A percentile compares a stretch with the other conserved stretches of the same genome.
phyloP scores from a whole-genome alignment of 2,888 invertebrate genomes.

The Lithodes maja region DNA sequence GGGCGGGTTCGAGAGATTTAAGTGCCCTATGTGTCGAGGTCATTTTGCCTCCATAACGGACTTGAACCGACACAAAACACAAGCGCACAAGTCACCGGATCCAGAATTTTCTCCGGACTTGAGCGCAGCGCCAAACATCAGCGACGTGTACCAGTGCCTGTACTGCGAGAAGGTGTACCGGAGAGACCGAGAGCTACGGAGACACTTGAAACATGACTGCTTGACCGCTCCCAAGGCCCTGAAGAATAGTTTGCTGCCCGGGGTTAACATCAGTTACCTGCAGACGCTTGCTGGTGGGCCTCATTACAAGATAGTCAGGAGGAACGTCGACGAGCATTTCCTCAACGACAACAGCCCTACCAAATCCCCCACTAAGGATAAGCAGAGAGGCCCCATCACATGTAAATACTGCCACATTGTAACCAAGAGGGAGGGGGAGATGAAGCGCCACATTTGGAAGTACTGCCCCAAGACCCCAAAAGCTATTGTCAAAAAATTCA shows the following conservation, averaged over 20 bases:
- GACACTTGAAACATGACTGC: slow-evolving; percentile 59
- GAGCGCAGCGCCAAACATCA: neutral
- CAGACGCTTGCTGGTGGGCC: slow-evolving; percentile 34
- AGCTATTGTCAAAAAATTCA: slow-evolving; percentile 33
- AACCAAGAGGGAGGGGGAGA: slow-evolving; percentile 48
- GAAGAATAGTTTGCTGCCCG: slow-evolving; percentile 9
- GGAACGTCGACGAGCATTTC: neutral
- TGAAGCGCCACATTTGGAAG: slow-evolving; percentile 58
- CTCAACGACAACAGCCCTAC: neutral
- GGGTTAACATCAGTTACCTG: slow-evolving; percentile 8
- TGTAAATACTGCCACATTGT: slow-evolving; percentile 53
- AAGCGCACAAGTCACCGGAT: slow-evolving; percentile 33
- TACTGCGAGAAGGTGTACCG: slow-evolving; percentile 57
- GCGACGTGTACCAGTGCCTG: slow-evolving; percentile 42
- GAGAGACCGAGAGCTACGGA: slow-evolving; percentile 48
- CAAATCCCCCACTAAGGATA: slow-evolving; percentile 2
- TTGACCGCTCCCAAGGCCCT: slow-evolving; percentile 26
- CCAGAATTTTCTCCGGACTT: neutral
- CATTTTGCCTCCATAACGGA: slow-evolving; percentile 48
- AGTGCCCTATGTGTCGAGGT: slow-evolving; percentile 40
- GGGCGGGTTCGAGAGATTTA: slow-evolving; percentile 45
- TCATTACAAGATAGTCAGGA: slow-evolving; percentile 33
- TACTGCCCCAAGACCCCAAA: slow-evolving; percentile 44
- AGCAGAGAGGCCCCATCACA: slow-evolving; percentile 33
- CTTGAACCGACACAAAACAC: slow-evolving; percentile 45